Base-by-base conservation (phyloP, 2,797 vertebrate species). In the Synanceia verrucosa region DNA sequence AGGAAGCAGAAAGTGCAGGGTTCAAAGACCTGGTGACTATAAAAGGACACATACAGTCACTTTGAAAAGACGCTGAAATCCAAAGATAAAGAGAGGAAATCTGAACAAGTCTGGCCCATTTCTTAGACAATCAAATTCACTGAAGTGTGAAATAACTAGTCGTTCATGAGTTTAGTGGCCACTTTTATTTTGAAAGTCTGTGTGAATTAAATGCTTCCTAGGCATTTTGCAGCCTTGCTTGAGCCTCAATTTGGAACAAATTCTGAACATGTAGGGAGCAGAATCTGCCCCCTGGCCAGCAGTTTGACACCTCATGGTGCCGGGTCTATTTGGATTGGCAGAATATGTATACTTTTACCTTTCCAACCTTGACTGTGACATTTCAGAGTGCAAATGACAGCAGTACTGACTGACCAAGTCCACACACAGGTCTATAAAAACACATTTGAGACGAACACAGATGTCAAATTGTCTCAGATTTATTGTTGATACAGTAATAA, bases 401-500 rank as follows among this genome's bases (percentile, higher is more conserved):
- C 4, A 24, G 2, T 19, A 19, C 2, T 21, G 24, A 23, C 37
- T 24, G 16, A 55, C n/a, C 23, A 51, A 43, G 23, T n/a, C 31
- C 13, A 10, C 0, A 64, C n/a, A 67, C n/a, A n/a, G n/a, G n/a
- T n/a, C n/a, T n/a, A n/a, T n/a, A n/a, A n/a, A n/a, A n/a, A n/a
- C n/a, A n/a, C n/a, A n/a, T n/a, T n/a, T 9, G 6, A 67, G 75
- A 59, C 28, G 2, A n/a, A 61, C 4, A 34, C 37, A 65, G 11
- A 51, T 11, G 14, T 24, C 61, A 73, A 87, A 87, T 65, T 31
- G 79, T 85, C 73, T 88, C 76, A 64, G 65, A 71, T 92, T 92
- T 93, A 91, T 92, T 92, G 57, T 82, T 86, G 77, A 88, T 82
- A 90, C 82, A 84, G 70, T 79, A 83, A 88, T 83, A 89, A 88